These are phyloP conservation scores for Dynastes grantii DNA, from an alignment of 2,888 invertebrate genomes.

Conservation along the genomic window DNA sequence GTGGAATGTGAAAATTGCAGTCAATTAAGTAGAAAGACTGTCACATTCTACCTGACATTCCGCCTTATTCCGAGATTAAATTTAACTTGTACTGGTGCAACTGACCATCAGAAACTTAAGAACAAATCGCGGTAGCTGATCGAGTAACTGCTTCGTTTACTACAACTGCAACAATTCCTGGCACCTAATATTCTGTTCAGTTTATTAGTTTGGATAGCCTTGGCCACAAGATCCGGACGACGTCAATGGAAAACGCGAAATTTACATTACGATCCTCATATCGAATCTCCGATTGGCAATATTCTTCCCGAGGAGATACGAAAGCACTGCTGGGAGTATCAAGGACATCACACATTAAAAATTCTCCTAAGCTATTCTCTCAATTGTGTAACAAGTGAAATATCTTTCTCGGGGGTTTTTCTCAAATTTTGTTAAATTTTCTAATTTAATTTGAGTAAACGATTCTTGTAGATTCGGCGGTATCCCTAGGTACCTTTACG, in stretches of 20 bases:
- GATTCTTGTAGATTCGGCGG: too few relatives aligned
- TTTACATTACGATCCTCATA: constrained; percentile 23
- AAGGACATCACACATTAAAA: background rate
- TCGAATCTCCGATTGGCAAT: background rate
- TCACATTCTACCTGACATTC: too few relatives aligned
- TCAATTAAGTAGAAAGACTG: too few relatives aligned
- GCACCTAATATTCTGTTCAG: background rate
- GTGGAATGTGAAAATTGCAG: too few relatives aligned
- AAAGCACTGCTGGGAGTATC: background rate
- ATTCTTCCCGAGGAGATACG: background rate
- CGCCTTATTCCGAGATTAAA: too few relatives aligned
- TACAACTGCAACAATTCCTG: background rate
- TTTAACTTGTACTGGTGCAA: too few relatives aligned
- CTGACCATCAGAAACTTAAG: too few relatives aligned
- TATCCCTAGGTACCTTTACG: too few relatives aligned
- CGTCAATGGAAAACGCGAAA: constrained; percentile 34
- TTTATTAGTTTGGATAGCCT: background rate
- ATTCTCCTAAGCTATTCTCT: background rate
- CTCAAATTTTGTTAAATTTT: too few relatives aligned
- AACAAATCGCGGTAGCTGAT: too few relatives aligned
- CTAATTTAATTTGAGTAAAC: too few relatives aligned
- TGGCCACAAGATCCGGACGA: constrained; percentile 16
- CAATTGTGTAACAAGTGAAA: background rate
- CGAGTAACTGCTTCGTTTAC: background rate
- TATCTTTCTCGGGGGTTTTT: too few relatives aligned